phyloP scores from a whole-genome alignment of 2,888 invertebrate genomes.

The Nomada lathburiana region DNA sequence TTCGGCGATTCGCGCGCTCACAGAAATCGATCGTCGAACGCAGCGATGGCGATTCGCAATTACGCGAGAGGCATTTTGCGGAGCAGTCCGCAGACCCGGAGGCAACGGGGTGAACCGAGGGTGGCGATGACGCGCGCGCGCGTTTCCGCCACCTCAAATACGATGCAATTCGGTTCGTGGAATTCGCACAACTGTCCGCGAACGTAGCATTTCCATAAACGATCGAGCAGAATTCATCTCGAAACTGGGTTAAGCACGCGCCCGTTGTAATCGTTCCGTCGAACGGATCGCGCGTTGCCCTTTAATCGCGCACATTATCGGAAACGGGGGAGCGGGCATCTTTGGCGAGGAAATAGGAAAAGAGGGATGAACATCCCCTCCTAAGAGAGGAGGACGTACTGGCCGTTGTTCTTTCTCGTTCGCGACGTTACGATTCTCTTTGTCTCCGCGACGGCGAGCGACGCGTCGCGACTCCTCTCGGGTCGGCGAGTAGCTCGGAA shows the following conservation, averaged over 20 bases:
- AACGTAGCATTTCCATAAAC: slow-evolving; percentile 33
- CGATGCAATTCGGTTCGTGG: slow-evolving; percentile 58
- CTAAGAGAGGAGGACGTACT: not conserved
- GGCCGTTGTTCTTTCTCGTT: slow-evolving; percentile 30
- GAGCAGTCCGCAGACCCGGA: slow-evolving; percentile 8
- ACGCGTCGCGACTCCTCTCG: slow-evolving; percentile 62
- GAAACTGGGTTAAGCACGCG: slow-evolving; percentile 57
- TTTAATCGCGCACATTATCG: slow-evolving; percentile 23
- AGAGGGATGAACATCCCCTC: not conserved
- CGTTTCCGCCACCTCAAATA: slow-evolving; percentile 50
- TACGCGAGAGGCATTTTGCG: slow-evolving; percentile 52
- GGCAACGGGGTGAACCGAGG: slow-evolving; percentile 20
- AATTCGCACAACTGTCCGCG: slow-evolving; percentile 44
- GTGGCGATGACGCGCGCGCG: slow-evolving; percentile 51
- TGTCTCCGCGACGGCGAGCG: slow-evolving; percentile 60
- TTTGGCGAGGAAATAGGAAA: not conserved
- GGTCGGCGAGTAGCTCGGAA: slow-evolving; percentile 67
- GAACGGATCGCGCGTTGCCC: slow-evolving; percentile 16
- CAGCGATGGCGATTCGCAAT: slow-evolving; percentile 57
- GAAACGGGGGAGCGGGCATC: not conserved
- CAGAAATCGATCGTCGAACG: slow-evolving; percentile 50
- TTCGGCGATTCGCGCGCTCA: slow-evolving; percentile 7
- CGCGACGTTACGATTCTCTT: slow-evolving; percentile 50
- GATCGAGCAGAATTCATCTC: slow-evolving; percentile 47
- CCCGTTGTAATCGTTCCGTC: not conserved